phyloP scores from a whole-genome alignment of 2,888 invertebrate species.

The Drosophila setosimentum region DNA sequence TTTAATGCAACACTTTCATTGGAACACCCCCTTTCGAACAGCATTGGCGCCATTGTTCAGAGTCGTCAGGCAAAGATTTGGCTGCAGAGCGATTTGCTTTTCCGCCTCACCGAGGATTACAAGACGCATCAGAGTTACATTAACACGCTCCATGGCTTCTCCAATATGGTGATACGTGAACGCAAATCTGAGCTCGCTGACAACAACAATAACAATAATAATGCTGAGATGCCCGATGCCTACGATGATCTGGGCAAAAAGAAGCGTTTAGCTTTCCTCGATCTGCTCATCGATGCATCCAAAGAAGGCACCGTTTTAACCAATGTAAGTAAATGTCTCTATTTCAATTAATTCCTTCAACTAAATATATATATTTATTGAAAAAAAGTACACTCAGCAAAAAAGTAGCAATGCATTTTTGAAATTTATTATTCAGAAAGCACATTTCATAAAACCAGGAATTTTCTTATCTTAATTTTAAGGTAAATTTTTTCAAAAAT shows the following conservation, averaged over 20 bases:
- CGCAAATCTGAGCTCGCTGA: conserved; percentile 84
- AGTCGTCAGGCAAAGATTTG: conserved; percentile 87
- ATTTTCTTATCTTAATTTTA: no score
- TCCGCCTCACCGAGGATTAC: conserved; percentile 86
- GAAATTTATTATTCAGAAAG: no score
- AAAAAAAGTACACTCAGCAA: background rate
- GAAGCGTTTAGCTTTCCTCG: conserved; percentile 87
- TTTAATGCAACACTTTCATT: conserved; percentile 73
- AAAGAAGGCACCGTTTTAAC: conserved; percentile 85
- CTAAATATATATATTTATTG: no score
- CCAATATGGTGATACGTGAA: conserved; percentile 86
- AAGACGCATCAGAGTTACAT: conserved; percentile 86
- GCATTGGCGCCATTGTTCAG: conserved; percentile 86
- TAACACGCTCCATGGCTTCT: conserved; percentile 85
- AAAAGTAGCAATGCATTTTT: no score
- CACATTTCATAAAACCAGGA: no score
- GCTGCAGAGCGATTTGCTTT: conserved; percentile 88
- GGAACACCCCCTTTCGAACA: conserved; percentile 57
- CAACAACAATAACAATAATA: conserved; percentile 73
- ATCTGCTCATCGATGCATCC: conserved; percentile 87
- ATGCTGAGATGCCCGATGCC: conserved; percentile 74
- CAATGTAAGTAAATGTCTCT: conserved; percentile 55
- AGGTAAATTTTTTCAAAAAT: no score
- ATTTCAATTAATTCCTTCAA: background rate
- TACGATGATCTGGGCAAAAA: conserved; percentile 85